Evolutionary conservation across 2,888 invertebrate species (phyloP).

Genomic region (Acholoe squamosa): DNA sequence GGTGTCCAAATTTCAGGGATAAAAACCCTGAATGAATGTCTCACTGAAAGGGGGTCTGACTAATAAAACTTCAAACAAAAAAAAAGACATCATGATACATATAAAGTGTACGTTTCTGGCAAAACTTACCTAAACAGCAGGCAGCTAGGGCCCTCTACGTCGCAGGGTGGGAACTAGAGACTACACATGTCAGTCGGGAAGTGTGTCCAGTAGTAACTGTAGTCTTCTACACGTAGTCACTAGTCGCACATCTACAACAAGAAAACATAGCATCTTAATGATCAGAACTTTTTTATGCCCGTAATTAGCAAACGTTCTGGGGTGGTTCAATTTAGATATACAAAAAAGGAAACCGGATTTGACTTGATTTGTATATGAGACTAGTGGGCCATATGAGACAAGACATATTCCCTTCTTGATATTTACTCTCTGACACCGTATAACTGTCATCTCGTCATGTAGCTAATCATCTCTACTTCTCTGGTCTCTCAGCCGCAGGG

Average conservation of each 20-base stretch:
- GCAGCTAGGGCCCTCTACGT: slow-evolving; percentile 45
- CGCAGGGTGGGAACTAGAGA: slow-evolving; percentile 6
- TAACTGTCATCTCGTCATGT: neutral
- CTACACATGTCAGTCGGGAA: neutral
- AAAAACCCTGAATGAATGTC: neutral
- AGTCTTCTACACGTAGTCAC: neutral
- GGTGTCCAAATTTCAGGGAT: neutral
- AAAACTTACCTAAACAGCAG: slow-evolving; percentile 40
- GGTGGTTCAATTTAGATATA: too few relatives aligned
- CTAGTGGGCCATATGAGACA: too few relatives aligned
- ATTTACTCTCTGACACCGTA: too few relatives aligned
- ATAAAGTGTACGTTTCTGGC: too few relatives aligned
- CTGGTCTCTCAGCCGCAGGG: too few relatives aligned
- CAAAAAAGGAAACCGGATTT: too few relatives aligned
- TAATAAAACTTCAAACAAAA: neutral
- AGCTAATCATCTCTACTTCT: neutral
- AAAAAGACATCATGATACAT: neutral
- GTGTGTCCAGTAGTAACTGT: neutral
- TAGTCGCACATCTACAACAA: neutral
- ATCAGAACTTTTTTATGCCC: too few relatives aligned
- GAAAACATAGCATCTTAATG: neutral
- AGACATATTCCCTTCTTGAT: too few relatives aligned
- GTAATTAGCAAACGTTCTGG: too few relatives aligned
- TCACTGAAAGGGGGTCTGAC: neutral
- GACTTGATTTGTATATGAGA: too few relatives aligned